Evolutionary conservation across 2,113 vertebrate genomes (phyloP).

Genomic region (Neotoma lepida): DNA sequence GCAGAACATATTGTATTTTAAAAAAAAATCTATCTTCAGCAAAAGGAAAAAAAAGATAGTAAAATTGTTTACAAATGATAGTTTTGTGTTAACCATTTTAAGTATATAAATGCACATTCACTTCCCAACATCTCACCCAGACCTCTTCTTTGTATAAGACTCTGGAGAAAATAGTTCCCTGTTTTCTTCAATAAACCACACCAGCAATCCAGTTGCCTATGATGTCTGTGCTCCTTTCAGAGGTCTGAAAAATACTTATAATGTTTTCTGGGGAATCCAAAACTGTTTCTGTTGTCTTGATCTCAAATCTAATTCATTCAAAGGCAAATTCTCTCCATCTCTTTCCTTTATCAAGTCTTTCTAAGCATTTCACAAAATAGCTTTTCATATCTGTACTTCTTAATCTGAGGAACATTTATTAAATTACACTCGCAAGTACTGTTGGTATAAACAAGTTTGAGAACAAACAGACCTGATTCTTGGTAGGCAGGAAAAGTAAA

Average conservation of each 20-base stretch:
- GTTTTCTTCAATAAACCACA: slow-evolving; percentile 40
- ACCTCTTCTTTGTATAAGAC: neutral
- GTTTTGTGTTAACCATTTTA: neutral
- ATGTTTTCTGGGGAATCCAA: slow-evolving; percentile 47
- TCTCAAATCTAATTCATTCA: slow-evolving; percentile 39
- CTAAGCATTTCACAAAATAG: slow-evolving; percentile 53
- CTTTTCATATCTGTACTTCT: neutral
- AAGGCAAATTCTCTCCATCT: slow-evolving; percentile 8
- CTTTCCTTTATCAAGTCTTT: slow-evolving; percentile 26
- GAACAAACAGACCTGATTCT: slow-evolving; percentile 35
- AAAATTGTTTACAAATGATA: slow-evolving; percentile 37
- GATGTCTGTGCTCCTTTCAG: neutral
- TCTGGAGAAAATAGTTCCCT: neutral
- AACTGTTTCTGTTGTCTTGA: neutral
- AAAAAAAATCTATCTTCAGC: neutral
- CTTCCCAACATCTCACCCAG: neutral
- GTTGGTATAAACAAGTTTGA: slow-evolving; percentile 23
- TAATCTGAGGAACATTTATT: slow-evolving; percentile 13
- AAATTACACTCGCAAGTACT: slow-evolving; percentile 28
- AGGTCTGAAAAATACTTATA: slow-evolving; percentile 32
- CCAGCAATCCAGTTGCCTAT: neutral
- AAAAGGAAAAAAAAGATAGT: neutral
- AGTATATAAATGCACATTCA: neutral
- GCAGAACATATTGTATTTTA: neutral
- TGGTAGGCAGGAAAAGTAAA: slow-evolving; percentile 49